Percentiles rank a stretch among this genome's conserved stretches.
Conservation (phyloP, 2,797 vertebrate genomes). For the Chelonia mydas region DNA sequence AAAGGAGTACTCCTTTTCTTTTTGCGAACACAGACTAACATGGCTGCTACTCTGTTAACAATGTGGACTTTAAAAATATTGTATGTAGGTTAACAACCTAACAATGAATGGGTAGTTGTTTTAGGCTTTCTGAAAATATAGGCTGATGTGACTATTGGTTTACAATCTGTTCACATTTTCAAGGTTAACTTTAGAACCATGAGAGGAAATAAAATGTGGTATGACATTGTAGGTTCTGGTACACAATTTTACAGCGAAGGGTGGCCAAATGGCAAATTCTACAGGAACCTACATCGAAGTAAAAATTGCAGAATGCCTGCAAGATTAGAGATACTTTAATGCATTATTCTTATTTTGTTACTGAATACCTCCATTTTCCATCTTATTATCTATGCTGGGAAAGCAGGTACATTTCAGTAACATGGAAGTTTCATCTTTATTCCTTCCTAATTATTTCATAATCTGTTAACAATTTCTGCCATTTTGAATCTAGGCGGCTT, state of each 20-base stretch:
- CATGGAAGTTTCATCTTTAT: background rate
- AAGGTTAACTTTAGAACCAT: background rate
- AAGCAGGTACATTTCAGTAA: background rate
- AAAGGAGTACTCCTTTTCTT: too few species aligned
- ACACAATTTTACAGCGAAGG: background rate
- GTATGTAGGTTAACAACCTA: background rate
- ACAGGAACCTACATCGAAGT: background rate
- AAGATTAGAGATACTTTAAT: background rate
- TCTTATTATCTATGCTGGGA: background rate
- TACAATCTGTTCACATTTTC: background rate
- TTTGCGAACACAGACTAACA: too few species aligned
- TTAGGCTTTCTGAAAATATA: background rate
- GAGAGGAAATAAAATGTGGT: background rate
- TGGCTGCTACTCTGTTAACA: too few species aligned
- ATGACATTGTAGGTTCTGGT: background rate
- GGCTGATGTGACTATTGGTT: background rate
- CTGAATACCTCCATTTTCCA: background rate
- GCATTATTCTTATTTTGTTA: background rate
- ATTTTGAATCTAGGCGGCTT: background rate
- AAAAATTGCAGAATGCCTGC: background rate
- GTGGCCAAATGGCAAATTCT: background rate
- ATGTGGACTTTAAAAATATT: background rate
- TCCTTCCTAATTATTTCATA: background rate
- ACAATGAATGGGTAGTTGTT: background rate
- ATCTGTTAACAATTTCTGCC: background rate